Conservation (phyloP, 2,888 invertebrate species). For the Standfussiana lucernea region DNA sequence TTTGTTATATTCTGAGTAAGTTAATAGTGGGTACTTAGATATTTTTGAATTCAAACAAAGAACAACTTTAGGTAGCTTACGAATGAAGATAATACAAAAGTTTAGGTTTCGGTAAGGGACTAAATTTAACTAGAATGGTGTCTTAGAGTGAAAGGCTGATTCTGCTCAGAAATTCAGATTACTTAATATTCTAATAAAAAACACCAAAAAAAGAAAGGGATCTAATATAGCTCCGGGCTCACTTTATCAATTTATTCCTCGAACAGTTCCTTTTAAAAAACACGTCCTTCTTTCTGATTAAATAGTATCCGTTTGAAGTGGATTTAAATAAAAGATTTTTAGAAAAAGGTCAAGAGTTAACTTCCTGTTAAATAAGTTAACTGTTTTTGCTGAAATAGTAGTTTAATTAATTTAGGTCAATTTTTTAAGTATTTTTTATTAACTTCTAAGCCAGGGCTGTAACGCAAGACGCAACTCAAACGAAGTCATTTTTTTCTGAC, state of each 20-base stretch:
- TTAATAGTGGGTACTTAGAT: not conserved
- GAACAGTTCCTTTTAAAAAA: conserved; percentile 6
- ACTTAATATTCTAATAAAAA: not conserved
- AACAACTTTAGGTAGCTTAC: not conserved
- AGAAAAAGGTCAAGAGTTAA: conserved; percentile 21
- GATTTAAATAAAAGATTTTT: conserved; percentile 40
- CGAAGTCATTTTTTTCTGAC: not conserved
- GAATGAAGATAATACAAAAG: not conserved
- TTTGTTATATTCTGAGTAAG: conserved; percentile 1
- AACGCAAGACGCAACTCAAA: not conserved
- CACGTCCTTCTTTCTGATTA: conserved; percentile 12
- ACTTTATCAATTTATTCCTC: conserved; percentile 24
- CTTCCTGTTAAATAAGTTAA: conserved; percentile 19
- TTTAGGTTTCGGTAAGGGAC: not conserved
- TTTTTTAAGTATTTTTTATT: not conserved
- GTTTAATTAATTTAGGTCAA: not conserved
- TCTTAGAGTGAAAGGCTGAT: not conserved
- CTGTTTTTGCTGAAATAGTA: not conserved
- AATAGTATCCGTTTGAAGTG: conserved; percentile 21
- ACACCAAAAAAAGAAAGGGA: not conserved
- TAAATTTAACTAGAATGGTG: not conserved
- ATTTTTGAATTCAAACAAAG: not conserved
- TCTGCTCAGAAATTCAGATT: not conserved
- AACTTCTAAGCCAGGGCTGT: not conserved
- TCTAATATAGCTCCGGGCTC: not conserved